Percentiles rank a stretch among this genome's conserved stretches.
Conservation (phyloP, 1,140 invertebrate genomes). For the Drosophila ambigua region DNA sequence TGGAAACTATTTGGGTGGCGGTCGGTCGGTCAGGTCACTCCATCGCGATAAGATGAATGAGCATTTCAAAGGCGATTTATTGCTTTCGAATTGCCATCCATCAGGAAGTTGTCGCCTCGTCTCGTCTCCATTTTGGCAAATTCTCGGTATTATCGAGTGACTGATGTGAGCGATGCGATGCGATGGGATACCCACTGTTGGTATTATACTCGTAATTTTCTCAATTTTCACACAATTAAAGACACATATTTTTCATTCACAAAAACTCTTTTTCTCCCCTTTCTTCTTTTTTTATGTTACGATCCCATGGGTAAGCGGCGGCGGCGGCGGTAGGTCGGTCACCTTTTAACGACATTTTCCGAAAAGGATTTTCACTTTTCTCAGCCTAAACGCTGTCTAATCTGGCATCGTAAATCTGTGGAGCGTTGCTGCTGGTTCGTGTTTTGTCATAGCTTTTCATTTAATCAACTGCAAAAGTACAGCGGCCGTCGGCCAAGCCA, state of each 20-base stretch:
- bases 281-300: conserved; percentile 57
- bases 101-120: conserved; percentile 57
- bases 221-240: conserved; percentile 71
- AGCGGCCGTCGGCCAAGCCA: conserved; percentile 51
- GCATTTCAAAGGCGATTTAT: conserved; percentile 60
- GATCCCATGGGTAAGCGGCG: conserved; percentile 13
- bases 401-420: conserved; percentile 56
- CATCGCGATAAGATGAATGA: conserved; percentile 68
- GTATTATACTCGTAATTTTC: conserved; percentile 15
- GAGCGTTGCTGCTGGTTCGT: conserved; percentile 31
- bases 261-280: conserved; percentile 22
- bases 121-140: conserved; percentile 22
- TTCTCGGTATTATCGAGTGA: conserved; percentile 33
- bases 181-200: too few relatives aligned
- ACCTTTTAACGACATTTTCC: conserved; percentile 42
- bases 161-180: conserved; percentile 5
- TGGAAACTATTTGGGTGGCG: conserved; percentile 75
- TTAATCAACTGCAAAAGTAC: conserved; percentile 70
- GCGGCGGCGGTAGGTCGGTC: conserved; percentile 8
- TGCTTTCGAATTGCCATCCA: conserved; percentile 56
- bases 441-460: conserved; percentile 77
- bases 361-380: conserved; percentile 66
- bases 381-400: conserved; percentile 50
- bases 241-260: conserved; percentile 60
- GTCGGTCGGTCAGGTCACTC: conserved; percentile 14